These are phyloP conservation scores for Hypomecis atomaria DNA, from an alignment of 2,888 invertebrate species.

Conservation along the genomic window DNA sequence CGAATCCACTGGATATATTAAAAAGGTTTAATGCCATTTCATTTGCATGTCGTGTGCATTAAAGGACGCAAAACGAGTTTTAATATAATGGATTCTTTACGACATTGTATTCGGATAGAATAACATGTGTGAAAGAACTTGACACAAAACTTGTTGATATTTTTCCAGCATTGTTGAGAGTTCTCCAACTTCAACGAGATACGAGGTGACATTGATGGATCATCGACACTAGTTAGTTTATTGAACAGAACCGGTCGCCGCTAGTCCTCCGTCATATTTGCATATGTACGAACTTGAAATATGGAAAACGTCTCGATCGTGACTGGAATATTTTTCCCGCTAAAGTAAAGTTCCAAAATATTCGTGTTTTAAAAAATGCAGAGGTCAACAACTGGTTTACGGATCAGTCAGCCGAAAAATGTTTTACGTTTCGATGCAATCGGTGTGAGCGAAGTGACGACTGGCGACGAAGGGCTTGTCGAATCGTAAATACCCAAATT, in stretches of 20 bases:
- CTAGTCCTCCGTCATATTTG: slow-evolving; percentile 53
- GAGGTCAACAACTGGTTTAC: slow-evolving; percentile 25
- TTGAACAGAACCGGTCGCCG: slow-evolving; percentile 51
- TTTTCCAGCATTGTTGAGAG: slow-evolving; percentile 23
- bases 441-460: slow-evolving; percentile 5
- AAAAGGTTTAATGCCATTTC: slow-evolving; percentile 27
- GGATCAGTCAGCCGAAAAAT: slow-evolving; percentile 19
- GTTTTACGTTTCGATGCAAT: slow-evolving; percentile 13
- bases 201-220: slow-evolving; percentile 68
- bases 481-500: slow-evolving; percentile 41
- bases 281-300: slow-evolving; percentile 55
- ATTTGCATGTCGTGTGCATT: slow-evolving; percentile 23
- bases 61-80: slow-evolving; percentile 19
- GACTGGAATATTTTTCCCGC: slow-evolving; percentile 44
- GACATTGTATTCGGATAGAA: slow-evolving; percentile 8
- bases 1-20: slow-evolving; percentile 25
- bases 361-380: slow-evolving; percentile 13
- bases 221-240: slow-evolving; percentile 54
- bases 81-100: slow-evolving; percentile 4
- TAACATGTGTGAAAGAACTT: slow-evolving; percentile 11
- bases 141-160: slow-evolving; percentile 16
- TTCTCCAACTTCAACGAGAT: slow-evolving; percentile 46
- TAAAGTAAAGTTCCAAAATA: background rate
- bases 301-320: slow-evolving; percentile 50
- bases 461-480: slow-evolving; percentile 12